Evolutionary conservation across 2,113 vertebrate species (phyloP).

Genomic region (Nerophis lumbriciformis): DNA sequence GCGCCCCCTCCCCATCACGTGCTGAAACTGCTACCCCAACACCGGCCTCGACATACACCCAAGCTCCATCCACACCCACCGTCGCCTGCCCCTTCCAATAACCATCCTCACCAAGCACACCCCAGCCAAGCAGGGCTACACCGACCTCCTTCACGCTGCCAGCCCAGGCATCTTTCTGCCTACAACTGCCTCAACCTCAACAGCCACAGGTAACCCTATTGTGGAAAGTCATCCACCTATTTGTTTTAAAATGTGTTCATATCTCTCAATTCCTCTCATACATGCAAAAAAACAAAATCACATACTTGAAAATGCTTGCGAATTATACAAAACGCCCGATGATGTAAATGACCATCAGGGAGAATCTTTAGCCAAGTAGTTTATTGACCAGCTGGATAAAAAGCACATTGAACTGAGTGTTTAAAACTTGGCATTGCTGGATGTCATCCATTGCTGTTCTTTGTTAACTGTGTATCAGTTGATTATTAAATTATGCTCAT

Average conservation of each 20-base stretch:
- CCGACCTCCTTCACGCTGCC: slow-evolving; percentile 75
- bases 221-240: not conserved
- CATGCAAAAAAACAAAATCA: slow-evolving; percentile 18
- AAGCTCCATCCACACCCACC: slow-evolving; percentile 63
- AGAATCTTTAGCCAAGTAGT: slow-evolving; percentile 28
- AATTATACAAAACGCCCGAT: slow-evolving; percentile 14
- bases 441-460: not conserved
- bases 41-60: slow-evolving; percentile 48
- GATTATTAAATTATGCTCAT: no score
- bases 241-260: not conserved
- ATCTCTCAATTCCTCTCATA: slow-evolving; percentile 4
- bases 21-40: slow-evolving; percentile 51
- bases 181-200: slow-evolving; percentile 90
- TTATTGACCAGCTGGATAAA: slow-evolving; percentile 38
- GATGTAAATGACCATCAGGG: slow-evolving; percentile 40
- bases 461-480: not conserved
- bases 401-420: slow-evolving; percentile 3
- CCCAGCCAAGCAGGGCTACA: slow-evolving; percentile 70
- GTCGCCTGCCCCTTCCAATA: slow-evolving; percentile 72
- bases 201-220: slow-evolving; percentile 82
- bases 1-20: slow-evolving; percentile 59
- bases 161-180: slow-evolving; percentile 75
- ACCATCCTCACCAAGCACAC: slow-evolving; percentile 66
- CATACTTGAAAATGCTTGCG: slow-evolving; percentile 41
- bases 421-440: not conserved